Evolutionary conservation across 1,140 invertebrate genomes (phyloP).

Genomic region (Diachasma alloeum): DNA sequence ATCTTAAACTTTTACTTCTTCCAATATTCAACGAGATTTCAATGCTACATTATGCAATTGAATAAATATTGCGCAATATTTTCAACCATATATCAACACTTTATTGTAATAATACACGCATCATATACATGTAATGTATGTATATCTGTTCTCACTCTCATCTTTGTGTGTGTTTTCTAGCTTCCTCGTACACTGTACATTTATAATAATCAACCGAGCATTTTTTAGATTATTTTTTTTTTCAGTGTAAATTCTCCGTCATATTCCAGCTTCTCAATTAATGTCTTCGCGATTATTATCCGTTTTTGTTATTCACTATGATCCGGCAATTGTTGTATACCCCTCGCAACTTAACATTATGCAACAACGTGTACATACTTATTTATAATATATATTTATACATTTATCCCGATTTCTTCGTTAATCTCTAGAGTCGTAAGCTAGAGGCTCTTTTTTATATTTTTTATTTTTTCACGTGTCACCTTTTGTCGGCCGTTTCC

Average conservation of each 20-base stretch:
- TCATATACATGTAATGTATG: slow-evolving; percentile 40
- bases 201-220: slow-evolving; percentile 41
- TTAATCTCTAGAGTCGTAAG: slow-evolving; percentile 16
- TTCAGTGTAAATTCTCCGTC: neutral
- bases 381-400: slow-evolving; percentile 13
- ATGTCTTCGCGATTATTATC: neutral
- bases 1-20: neutral
- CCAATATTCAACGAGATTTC: neutral
- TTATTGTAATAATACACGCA: slow-evolving; percentile 56
- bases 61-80: slow-evolving; percentile 18
- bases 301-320: slow-evolving; percentile 25
- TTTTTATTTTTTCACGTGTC: slow-evolving; percentile 16
- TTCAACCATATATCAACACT: slow-evolving; percentile 54
- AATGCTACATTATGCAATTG: neutral
- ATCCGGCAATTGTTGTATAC: slow-evolving; percentile 32
- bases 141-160: neutral
- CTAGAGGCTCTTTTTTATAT: slow-evolving; percentile 2
- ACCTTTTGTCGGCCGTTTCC: neutral
- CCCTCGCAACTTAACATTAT: slow-evolving; percentile 41
- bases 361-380: slow-evolving; percentile 39
- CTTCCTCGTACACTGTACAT: slow-evolving; percentile 46
- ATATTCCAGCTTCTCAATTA: slow-evolving; percentile 27
- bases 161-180: slow-evolving; percentile 23
- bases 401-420: neutral
- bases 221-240: slow-evolving; percentile 29